Conservation (phyloP, 2,113 vertebrate genomes). For the Apodemus sylvaticus region DNA sequence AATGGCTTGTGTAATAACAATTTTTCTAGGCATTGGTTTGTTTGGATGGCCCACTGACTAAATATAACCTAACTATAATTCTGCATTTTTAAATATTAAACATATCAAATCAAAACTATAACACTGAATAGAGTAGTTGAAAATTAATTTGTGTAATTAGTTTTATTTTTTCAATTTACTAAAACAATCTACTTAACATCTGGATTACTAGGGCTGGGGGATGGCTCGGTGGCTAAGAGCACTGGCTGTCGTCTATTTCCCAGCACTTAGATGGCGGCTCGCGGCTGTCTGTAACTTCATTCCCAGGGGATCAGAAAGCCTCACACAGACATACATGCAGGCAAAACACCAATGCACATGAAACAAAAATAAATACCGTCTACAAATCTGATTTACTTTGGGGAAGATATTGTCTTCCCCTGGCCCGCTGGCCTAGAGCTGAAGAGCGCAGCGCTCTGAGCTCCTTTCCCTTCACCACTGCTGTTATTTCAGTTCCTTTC, state of each 20-base stretch:
- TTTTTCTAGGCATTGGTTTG: slow-evolving; percentile 56
- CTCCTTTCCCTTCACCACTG: not conserved
- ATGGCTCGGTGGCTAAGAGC: not conserved
- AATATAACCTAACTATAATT: slow-evolving; percentile 4
- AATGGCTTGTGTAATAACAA: slow-evolving; percentile 26
- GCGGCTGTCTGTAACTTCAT: not conserved
- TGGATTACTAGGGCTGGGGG: not conserved
- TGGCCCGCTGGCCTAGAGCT: not conserved
- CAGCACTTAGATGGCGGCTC: not conserved
- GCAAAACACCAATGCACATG: not conserved
- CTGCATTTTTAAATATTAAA: slow-evolving; percentile 20
- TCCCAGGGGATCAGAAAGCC: not conserved
- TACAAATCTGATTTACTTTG: slow-evolving; percentile 19
- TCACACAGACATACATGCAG: not conserved
- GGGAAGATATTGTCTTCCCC: not conserved
- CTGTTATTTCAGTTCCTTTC: not conserved
- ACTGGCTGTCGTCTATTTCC: not conserved
- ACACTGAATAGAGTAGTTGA: not conserved
- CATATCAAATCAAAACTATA: slow-evolving; percentile 40
- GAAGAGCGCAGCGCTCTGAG: not conserved
- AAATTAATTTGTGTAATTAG: slow-evolving; percentile 28
- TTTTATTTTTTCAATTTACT: slow-evolving; percentile 48
- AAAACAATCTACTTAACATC: slow-evolving; percentile 45
- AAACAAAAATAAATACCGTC: not conserved
- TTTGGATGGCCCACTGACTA: slow-evolving; percentile 26